Conservation (phyloP, 1,140 invertebrate species). For the Neomicropteryx cornuta region DNA sequence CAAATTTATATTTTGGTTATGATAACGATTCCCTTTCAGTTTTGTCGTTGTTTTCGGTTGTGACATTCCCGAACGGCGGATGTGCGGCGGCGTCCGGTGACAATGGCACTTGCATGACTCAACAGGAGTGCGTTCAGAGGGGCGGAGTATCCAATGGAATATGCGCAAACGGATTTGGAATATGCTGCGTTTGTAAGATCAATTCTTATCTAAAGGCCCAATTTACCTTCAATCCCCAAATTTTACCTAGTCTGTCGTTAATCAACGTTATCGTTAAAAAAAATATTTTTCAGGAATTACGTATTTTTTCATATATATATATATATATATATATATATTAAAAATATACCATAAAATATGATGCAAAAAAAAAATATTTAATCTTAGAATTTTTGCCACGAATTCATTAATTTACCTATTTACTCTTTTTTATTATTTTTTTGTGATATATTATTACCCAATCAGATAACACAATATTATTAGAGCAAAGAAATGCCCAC, state of each 20-base stretch:
- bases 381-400: no score
- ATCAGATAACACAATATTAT: no score
- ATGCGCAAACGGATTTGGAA: slow-evolving; percentile 64
- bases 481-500: no score
- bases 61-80: slow-evolving; percentile 57
- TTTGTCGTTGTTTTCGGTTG: slow-evolving; percentile 61
- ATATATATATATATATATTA: slow-evolving; percentile 26
- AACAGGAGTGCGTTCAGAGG: slow-evolving; percentile 51
- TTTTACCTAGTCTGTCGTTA: background rate
- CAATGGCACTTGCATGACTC: slow-evolving; percentile 63
- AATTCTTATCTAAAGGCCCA: background rate
- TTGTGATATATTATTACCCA: no score
- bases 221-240: background rate
- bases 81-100: slow-evolving; percentile 59
- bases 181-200: slow-evolving; percentile 62
- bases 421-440: no score
- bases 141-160: slow-evolving; percentile 59
- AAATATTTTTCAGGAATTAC: slow-evolving; percentile 7
- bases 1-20: no score
- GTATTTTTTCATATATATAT: slow-evolving; percentile 4
- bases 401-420: no score
- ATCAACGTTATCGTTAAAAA: background rate
- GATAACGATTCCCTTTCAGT: slow-evolving; percentile 37
- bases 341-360: slow-evolving; percentile 2
- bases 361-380: no score